phyloP scores from a whole-genome alignment of 1,140 invertebrate species.

The Eumaeus atala region DNA sequence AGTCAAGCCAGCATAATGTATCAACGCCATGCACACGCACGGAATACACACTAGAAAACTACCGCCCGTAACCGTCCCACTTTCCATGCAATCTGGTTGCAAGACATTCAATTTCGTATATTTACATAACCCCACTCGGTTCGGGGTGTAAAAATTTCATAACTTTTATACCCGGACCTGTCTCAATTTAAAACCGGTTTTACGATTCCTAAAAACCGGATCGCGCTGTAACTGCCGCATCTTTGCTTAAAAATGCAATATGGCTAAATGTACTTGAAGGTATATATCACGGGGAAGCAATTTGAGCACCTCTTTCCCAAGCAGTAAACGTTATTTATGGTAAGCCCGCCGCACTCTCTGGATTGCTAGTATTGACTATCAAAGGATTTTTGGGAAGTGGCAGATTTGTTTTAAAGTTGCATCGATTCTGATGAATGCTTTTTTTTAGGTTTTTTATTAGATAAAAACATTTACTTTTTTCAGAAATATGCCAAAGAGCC shows the following conservation, averaged over 20 bases:
- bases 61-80: too few relatives aligned
- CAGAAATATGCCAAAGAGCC: too few relatives aligned
- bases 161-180: conserved; percentile 24
- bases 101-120: not conserved
- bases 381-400: conserved; percentile 42
- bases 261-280: conserved; percentile 48
- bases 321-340: conserved; percentile 68
- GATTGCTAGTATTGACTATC: conserved; percentile 53
- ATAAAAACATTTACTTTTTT: too few relatives aligned
- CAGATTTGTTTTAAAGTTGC: conserved; percentile 19
- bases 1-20: too few relatives aligned
- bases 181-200: conserved; percentile 35
- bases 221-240: conserved; percentile 23
- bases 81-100: too few relatives aligned
- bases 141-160: conserved; percentile 10
- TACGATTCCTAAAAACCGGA: conserved; percentile 28
- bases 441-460: too few relatives aligned
- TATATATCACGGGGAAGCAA: conserved; percentile 65
- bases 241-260: conserved; percentile 62
- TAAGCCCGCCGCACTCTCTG: conserved; percentile 58
- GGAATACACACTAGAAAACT: too few relatives aligned
- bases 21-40: too few relatives aligned
- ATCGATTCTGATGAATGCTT: too few relatives aligned
- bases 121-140: not conserved
- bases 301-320: conserved; percentile 58